Evolutionary conservation across 92 coral and sea anemone genomes (phyloP).

Genomic region (Virgularia gustaviana): DNA sequence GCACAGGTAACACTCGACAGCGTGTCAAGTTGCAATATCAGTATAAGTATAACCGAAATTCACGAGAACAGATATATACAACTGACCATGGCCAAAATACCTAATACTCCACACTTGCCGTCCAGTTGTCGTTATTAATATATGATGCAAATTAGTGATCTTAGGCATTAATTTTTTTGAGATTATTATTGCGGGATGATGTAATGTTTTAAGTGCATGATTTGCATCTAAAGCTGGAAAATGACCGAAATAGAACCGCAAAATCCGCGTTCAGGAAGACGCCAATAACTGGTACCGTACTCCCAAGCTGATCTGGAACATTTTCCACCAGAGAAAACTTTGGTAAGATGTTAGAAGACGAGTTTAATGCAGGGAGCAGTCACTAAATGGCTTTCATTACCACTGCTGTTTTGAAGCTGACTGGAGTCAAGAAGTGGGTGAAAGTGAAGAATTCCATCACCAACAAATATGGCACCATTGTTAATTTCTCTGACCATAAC

Average conservation of each 20-base stretch:
- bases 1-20: too few species aligned
- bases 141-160: too few species aligned
- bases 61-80: too few species aligned
- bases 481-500: conserved; percentile 4
- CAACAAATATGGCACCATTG: not conserved
- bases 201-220: too few species aligned
- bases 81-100: too few species aligned
- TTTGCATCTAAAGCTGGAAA: too few species aligned
- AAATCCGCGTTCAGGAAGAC: conserved; percentile 8
- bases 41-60: too few species aligned
- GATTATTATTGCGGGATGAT: too few species aligned
- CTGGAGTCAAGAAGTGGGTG: not conserved
- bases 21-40: too few species aligned
- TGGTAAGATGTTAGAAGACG: conserved; percentile 10
- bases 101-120: too few species aligned
- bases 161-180: too few species aligned
- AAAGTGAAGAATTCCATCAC: not conserved
- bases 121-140: too few species aligned
- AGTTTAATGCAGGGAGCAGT: conserved; percentile 1
- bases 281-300: not conserved
- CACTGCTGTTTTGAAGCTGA: conserved; percentile 17
- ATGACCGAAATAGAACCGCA: not conserved
- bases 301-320: not conserved
- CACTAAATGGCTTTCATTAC: conserved; percentile 6
- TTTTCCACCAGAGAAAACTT: conserved; percentile 9